phyloP scores from a whole-genome alignment of 2,113 vertebrate genomes.

The Anarhynchus alexandrinus region DNA sequence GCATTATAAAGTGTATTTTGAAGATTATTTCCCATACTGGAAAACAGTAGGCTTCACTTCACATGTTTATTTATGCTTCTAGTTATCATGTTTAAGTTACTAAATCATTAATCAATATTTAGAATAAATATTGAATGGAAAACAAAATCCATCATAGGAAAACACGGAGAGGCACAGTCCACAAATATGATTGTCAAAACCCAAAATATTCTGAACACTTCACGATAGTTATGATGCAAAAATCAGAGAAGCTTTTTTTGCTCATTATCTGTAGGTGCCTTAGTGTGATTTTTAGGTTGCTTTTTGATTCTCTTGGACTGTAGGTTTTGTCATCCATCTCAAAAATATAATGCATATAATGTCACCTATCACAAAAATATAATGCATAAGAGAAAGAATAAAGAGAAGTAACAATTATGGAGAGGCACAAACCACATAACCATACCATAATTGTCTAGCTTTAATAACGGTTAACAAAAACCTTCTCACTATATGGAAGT shows the following conservation, averaged over 20 bases:
- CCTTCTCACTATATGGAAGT: background rate
- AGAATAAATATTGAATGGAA: background rate
- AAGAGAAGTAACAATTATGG: background rate
- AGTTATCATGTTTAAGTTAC: background rate
- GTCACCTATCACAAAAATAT: background rate
- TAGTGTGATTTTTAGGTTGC: background rate
- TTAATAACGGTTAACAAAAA: background rate
- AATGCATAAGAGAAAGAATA: background rate
- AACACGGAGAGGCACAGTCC: background rate
- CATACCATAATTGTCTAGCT: background rate
- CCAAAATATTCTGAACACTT: background rate
- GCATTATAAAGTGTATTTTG: background rate
- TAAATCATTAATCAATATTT: background rate
- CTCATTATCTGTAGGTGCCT: background rate
- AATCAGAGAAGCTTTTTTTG: background rate
- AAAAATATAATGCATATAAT: background rate
- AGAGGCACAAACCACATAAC: background rate
- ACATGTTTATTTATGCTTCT: background rate
- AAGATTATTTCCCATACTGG: background rate
- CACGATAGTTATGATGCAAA: background rate
- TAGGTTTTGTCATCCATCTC: background rate
- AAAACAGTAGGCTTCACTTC: background rate
- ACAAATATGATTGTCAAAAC: background rate
- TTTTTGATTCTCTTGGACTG: background rate
- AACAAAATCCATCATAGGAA: background rate